phyloP scores from a whole-genome alignment of 2,113 vertebrate species.

The Tylochromis polylepis region DNA sequence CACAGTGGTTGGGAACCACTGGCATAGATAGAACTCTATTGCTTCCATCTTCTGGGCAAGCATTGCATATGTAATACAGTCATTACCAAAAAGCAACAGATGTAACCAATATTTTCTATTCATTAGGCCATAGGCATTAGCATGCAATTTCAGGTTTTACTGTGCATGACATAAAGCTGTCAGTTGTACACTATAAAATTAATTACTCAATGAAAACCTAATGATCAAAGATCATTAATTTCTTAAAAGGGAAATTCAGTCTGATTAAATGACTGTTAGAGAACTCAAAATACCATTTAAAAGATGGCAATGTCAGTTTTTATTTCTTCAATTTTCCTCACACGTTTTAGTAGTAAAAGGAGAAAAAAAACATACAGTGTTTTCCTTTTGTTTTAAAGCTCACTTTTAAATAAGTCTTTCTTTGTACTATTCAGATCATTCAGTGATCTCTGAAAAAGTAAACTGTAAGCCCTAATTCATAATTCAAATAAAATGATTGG shows the following conservation, averaged over 20 bases:
- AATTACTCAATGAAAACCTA: conserved; percentile 59
- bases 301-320: background rate
- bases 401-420: background rate
- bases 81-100: conserved; percentile 5
- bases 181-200: conserved; percentile 46
- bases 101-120: background rate
- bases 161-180: conserved; percentile 64
- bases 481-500: background rate
- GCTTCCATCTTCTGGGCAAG: background rate
- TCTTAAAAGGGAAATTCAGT: conserved; percentile 31
- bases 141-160: conserved; percentile 56
- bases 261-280: conserved; percentile 33
- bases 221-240: conserved; percentile 60
- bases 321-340: background rate
- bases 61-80: background rate
- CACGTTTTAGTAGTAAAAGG: background rate
- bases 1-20: too few relatives aligned
- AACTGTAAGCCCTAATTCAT: rapidly evolving
- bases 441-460: background rate
- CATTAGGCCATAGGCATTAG: background rate
- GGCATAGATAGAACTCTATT: background rate
- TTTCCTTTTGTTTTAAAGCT: background rate
- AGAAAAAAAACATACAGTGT: background rate
- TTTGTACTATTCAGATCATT: background rate
- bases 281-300: background rate